phyloP scores from a whole-genome alignment of 2,113 vertebrate genomes.

The Triplophysa rosa region DNA sequence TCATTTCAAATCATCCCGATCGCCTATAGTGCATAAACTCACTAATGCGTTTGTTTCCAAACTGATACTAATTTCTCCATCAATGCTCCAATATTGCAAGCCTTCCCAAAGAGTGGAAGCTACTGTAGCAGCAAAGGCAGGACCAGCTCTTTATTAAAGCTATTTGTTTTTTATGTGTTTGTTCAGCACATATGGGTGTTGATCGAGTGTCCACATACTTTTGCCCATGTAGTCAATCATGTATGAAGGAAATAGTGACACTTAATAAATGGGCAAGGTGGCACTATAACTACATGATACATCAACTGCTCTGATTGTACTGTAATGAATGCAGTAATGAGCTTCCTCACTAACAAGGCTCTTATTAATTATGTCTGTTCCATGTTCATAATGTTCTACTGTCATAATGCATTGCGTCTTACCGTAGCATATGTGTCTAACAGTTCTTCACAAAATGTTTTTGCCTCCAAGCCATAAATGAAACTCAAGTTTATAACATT shows the following conservation, averaged over 20 bases:
- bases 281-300: constrained; percentile 45
- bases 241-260: constrained; percentile 5
- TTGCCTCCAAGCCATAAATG: not conserved
- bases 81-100: no score
- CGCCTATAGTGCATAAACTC: no score
- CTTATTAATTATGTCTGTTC: constrained; percentile 46
- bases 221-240: not conserved
- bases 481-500: no score
- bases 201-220: no score
- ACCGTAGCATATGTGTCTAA: constrained; percentile 9
- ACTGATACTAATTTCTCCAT: no score
- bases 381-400: constrained; percentile 46
- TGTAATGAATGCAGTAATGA: constrained; percentile 49
- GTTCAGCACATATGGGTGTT: not conserved
- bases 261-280: constrained; percentile 11
- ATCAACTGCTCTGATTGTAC: constrained; percentile 41
- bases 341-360: constrained; percentile 48
- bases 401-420: constrained; percentile 29
- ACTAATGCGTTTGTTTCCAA: no score
- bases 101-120: no score
- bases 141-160: no score
- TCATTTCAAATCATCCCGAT: no score
- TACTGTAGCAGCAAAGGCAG: no score
- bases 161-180: no score
- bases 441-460: not conserved